These are phyloP conservation scores for Augochlorella aurata DNA, from an alignment of 2,888 invertebrate species.

Conservation along the genomic window DNA sequence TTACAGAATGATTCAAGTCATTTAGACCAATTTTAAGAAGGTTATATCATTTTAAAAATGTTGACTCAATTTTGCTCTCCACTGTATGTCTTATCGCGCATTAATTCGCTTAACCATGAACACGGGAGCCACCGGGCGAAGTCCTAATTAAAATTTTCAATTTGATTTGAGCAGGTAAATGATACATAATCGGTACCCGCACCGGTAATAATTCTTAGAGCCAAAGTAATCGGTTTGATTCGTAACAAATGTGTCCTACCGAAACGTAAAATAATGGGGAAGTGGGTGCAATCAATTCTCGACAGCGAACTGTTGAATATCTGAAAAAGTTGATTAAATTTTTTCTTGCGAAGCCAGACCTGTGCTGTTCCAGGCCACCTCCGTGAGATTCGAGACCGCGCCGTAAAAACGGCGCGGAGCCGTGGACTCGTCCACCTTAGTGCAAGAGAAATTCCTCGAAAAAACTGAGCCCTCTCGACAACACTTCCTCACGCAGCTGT, in stretches of 20 bases:
- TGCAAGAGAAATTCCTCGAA: constrained; percentile 1
- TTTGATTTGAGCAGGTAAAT: neutral
- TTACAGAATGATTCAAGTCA: too few relatives aligned
- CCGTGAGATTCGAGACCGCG: constrained; percentile 15
- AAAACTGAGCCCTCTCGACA: constrained; percentile 74
- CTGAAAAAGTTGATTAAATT: constrained; percentile 8
- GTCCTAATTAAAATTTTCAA: neutral
- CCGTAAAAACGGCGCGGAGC: constrained; percentile 18
- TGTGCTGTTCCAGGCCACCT: neutral
- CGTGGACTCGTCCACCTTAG: neutral
- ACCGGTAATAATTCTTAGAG: neutral
- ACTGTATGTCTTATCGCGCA: neutral
- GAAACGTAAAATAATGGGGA: neutral
- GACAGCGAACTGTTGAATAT: neutral
- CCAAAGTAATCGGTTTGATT: neutral
- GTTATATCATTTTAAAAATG: too few relatives aligned
- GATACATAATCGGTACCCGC: neutral
- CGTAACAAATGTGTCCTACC: neutral
- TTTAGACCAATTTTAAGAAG: too few relatives aligned
- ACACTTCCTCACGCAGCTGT: constrained; percentile 79
- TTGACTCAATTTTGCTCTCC: too few relatives aligned
- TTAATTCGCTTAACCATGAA: neutral
- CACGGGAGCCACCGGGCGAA: neutral
- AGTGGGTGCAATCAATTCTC: neutral
- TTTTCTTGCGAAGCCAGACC: constrained; percentile 18